Base-by-base conservation (phyloP, 1,140 invertebrate species). In the Conus betulinus region DNA sequence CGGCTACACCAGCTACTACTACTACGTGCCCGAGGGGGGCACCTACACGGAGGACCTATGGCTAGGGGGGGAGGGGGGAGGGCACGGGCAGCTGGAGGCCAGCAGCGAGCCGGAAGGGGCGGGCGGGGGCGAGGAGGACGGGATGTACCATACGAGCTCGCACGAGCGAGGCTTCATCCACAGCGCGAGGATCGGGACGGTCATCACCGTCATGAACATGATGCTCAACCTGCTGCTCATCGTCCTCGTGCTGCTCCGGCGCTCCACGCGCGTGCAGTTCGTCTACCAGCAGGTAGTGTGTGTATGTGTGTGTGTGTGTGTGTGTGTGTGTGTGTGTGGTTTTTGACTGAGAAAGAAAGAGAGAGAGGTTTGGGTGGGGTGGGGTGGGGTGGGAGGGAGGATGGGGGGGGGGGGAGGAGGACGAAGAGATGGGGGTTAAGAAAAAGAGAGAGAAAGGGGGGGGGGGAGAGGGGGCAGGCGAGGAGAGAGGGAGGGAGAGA, bases 191-290 rank as follows among this genome's bases (percentile, higher is more conserved):
- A 87, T 90, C 87, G 85, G 84, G 20, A 86, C 89, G 84, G 25
- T 88, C 67, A 79, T 90, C 82, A 87, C 86, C 39, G 17, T 88
- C 25, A 25, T 86, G 78, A 39, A 79, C 79, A 67, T 90, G 27
- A 5, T 90, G 84, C 71, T 88, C 85, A 81, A 88, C 85, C 67
- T 85, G 11, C 20, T 91, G 76, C 63, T 91, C 60, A 74, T 90
- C n/a, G 25, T 88, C 82, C 51, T 90, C 55, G 10, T 87, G 63
- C 27, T 89, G 67, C 67, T 63, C n/a, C 27, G 83, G 13, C 55
- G 25, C 52, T 74, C 84, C 52, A 79, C 81, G 63, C 27, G 88
- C 52, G n/a, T 52, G 55, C 85, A 88, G 67, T 89, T 89, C 76
- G 52, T 90, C 82, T 89, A 79, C 60, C 39, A 74, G 39, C 84